Evolutionary conservation across 2,797 vertebrate species (phyloP), one percentile per base, ranked within the genome.

Genomic region (Selene dorsalis): DNA sequence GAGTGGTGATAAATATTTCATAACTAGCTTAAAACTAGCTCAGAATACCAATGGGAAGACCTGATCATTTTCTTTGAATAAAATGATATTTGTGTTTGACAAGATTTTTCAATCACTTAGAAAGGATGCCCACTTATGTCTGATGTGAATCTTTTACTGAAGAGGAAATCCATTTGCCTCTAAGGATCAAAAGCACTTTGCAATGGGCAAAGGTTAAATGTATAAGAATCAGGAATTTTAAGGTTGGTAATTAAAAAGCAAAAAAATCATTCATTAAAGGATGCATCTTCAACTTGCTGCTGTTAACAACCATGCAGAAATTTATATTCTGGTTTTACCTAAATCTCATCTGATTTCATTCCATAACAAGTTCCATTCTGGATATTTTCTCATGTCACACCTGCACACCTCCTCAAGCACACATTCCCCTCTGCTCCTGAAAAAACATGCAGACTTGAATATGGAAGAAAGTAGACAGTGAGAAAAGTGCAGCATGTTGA

Each of bases 1-100:
- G 39, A 84, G 69, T 69, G 73, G 60, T 69, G 63, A 88, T 88
- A 57, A 79, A 89, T 88, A 80, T 91, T 91, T 91, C 66, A 90
- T 80, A 66, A 77, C 75, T 85, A 69, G 82, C 66, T 89, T 74
- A 78, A 84, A 84, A 84, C 79, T 8, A 32, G 41, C 58, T 67
- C 43, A 18, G 83, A 87, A 88, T 87, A 85, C 77, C 80, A 92
- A 89, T 88, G 79, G 61, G 67, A 61, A 24, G 39, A 53, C 57
- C 63, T 76, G 59, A 48, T 80, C 76, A 82, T 88, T 62, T 79
- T 75, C 65, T 79, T 83, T 63, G 62, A 53, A 81, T 76, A 24
- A 79, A 85, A 83, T 84, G 5, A 70, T 76, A 35, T 87, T 75
- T 84, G 43, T 79, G 58, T 71, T 75, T 82, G 82, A 75, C 70